Evolutionary conservation across 2,888 invertebrate genomes (phyloP).

Genomic region (Gasteruption jaculator): DNA sequence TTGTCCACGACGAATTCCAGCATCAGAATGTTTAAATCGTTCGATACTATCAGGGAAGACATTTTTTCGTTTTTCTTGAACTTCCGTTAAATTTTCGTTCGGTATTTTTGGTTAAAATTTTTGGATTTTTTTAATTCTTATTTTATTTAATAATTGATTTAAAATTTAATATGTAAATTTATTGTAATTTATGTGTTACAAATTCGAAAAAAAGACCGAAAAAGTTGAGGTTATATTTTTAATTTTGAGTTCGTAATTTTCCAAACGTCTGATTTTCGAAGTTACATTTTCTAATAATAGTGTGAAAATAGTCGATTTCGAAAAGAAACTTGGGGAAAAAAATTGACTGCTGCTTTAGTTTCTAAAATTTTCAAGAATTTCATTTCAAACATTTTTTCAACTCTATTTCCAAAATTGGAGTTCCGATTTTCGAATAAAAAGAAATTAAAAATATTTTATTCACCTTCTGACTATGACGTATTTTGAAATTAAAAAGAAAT

Average conservation of each 20-base stretch:
- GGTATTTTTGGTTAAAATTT: not conserved
- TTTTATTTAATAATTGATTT: constrained; percentile 3
- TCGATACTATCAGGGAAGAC: constrained; percentile 37
- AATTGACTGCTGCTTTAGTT: too few relatives aligned
- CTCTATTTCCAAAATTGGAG: constrained; percentile 1
- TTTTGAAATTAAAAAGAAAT: too few relatives aligned
- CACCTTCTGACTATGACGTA: too few relatives aligned
- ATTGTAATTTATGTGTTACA: constrained; percentile 3
- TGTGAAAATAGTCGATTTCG: too few relatives aligned
- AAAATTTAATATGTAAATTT: not conserved
- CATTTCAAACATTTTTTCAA: too few relatives aligned
- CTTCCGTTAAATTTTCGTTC: not conserved
- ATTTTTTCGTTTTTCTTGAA: constrained; percentile 23
- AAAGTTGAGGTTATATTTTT: constrained; percentile 14
- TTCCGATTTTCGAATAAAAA: too few relatives aligned
- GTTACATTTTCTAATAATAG: too few relatives aligned
- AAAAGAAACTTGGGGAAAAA: too few relatives aligned
- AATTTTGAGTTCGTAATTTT: too few relatives aligned
- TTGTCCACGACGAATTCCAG: constrained; percentile 38
- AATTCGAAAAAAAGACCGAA: constrained; percentile 16
- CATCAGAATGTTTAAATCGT: constrained; percentile 39
- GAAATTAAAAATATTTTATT: too few relatives aligned
- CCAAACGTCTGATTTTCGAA: too few relatives aligned
- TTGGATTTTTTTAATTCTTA: not conserved
- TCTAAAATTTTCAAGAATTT: too few relatives aligned